Evolutionary conservation across 2,113 vertebrate species (phyloP).

Genomic region (Tamias sibiricus): DNA sequence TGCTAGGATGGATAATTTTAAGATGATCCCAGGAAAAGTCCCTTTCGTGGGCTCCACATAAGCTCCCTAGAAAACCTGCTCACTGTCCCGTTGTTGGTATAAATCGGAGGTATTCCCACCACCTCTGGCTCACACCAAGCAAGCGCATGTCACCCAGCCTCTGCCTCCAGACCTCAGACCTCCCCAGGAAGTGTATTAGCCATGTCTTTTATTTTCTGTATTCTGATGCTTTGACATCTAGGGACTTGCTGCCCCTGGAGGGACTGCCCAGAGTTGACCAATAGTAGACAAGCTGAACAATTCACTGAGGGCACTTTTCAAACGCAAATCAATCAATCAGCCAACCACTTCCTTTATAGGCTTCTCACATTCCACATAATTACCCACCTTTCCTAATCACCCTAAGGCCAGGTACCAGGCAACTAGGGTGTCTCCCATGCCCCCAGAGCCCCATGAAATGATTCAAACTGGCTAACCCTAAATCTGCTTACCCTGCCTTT

Average conservation of each 20-base stretch:
- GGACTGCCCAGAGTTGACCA: not conserved
- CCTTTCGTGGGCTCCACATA: not conserved
- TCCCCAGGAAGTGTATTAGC: not conserved
- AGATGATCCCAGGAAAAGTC: not conserved
- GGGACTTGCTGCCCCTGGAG: not conserved
- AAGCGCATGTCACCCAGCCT: not conserved
- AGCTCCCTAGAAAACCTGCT: not conserved
- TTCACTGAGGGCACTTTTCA: not conserved
- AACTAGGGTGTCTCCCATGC: not conserved
- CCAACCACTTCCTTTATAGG: not conserved
- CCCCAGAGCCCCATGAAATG: not conserved
- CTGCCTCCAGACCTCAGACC: not conserved
- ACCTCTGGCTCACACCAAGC: not conserved
- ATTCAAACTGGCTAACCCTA: not conserved
- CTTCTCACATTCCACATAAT: not conserved
- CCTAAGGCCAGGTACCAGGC: not conserved
- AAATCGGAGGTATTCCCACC: no score
- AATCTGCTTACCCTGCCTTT: not conserved
- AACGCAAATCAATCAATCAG: not conserved
- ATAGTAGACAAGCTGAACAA: not conserved
- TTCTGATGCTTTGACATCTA: not conserved
- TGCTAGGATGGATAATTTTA: not conserved
- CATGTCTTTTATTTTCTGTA: not conserved
- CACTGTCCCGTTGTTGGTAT: not conserved
- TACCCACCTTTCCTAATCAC: no score